These are phyloP conservation scores for Aphis craccivora DNA, from an alignment of 1,140 invertebrate genomes.

Conservation along the genomic window DNA sequence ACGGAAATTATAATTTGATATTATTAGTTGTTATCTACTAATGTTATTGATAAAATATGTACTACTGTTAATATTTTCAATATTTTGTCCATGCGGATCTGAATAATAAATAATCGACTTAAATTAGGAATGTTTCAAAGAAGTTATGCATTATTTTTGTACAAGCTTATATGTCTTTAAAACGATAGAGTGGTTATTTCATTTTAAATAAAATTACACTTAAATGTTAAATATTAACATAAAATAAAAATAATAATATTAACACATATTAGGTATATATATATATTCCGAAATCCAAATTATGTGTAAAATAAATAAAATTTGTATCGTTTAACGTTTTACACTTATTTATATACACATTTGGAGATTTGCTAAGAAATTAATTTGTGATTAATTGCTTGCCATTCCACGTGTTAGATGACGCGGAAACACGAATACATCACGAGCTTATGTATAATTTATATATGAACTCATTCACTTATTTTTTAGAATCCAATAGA, in stretches of 20 bases:
- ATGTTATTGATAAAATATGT: too few relatives aligned
- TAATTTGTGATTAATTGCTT: background rate
- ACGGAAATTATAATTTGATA: too few relatives aligned
- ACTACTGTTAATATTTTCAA: too few relatives aligned
- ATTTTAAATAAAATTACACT: background rate
- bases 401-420: background rate
- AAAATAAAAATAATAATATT: too few relatives aligned
- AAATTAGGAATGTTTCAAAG: background rate
- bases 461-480: conserved; percentile 15
- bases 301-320: background rate
- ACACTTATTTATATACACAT: background rate
- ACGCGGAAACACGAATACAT: background rate
- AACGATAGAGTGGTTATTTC: background rate
- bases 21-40: too few relatives aligned
- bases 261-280: too few relatives aligned
- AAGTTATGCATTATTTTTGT: too few relatives aligned
- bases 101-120: too few relatives aligned
- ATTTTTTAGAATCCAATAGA: conserved; percentile 20
- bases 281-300: too few relatives aligned
- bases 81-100: too few relatives aligned
- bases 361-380: background rate
- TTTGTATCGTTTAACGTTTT: background rate
- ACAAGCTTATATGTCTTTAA: background rate
- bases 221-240: too few relatives aligned
- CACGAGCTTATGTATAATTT: background rate